Percentiles rank a stretch among this genome's conserved stretches.
phyloP scores from a whole-genome alignment of 64 coral and sea anemone genomes.

The Stichodactyla mertensii region DNA sequence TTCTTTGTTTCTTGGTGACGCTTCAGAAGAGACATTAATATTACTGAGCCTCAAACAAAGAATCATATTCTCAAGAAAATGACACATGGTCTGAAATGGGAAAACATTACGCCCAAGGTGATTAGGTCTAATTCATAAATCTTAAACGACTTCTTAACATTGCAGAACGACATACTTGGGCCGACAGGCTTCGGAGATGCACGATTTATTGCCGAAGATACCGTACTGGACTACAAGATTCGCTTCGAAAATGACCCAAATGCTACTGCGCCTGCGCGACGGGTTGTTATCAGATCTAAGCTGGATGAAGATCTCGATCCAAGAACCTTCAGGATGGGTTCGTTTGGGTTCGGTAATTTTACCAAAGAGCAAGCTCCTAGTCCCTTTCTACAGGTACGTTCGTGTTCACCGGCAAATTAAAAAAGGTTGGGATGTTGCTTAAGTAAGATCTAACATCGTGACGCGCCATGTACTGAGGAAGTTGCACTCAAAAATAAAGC shows the following conservation, averaged over 20 bases:
- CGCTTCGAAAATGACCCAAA: conserved; percentile 76
- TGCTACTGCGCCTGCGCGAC: conserved; percentile 66
- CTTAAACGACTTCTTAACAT: background rate
- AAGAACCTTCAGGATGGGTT: conserved; percentile 59
- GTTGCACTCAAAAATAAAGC: too few species aligned
- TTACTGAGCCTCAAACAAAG: too few species aligned
- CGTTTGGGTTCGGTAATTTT: conserved; percentile 86
- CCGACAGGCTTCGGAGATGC: conserved; percentile 72
- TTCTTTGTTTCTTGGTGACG: too few species aligned
- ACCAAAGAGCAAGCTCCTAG: conserved; percentile 35
- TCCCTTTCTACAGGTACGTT: conserved; percentile 62
- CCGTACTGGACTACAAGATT: conserved; percentile 72
- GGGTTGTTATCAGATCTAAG: conserved; percentile 59
- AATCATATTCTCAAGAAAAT: too few species aligned
- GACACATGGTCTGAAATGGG: too few species aligned
- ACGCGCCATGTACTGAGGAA: too few species aligned
- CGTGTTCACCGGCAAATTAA: background rate
- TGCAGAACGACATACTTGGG: conserved; percentile 85
- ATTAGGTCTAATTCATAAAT: background rate
- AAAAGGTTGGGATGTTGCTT: too few species aligned
- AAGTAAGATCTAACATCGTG: too few species aligned
- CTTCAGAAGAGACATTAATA: too few species aligned
- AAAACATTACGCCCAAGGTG: too few species aligned
- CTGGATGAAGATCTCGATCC: conserved; percentile 63
- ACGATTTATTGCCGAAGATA: conserved; percentile 52